These are phyloP conservation scores for Ctena decussata DNA, from an alignment of 2,888 invertebrate genomes.

Conservation along the genomic window DNA sequence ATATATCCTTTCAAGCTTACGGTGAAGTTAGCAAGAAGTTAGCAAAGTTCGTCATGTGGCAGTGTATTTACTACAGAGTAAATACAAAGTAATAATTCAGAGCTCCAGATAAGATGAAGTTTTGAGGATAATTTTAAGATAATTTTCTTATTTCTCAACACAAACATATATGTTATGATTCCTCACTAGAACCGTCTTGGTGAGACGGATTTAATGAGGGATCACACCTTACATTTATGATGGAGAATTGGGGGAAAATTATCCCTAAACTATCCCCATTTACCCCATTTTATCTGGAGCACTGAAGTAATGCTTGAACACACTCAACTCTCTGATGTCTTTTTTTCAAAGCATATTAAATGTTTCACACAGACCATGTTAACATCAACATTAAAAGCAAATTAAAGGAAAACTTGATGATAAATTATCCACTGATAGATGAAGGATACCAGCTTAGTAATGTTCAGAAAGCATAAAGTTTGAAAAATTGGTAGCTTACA, in stretches of 20 bases:
- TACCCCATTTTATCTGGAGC: no score
- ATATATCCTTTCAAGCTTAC: no score
- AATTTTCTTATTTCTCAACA: no score
- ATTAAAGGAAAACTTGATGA: slow-evolving; percentile 52
- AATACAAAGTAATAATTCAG: slow-evolving; percentile 19
- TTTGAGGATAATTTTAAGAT: no score
- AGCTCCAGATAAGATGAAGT: no score
- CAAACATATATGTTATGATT: no score
- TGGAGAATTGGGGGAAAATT: no score
- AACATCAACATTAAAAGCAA: slow-evolving; percentile 57
- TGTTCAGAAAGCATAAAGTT: not conserved
- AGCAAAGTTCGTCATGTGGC: not conserved
- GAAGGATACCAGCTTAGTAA: not conserved
- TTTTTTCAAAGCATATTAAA: slow-evolving; percentile 57
- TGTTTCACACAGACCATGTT: slow-evolving; percentile 47
- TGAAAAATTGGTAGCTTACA: not conserved
- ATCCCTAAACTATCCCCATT: no score
- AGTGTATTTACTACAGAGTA: slow-evolving; percentile 3
- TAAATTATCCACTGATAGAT: slow-evolving; percentile 34
- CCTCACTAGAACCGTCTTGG: no score
- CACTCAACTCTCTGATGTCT: slow-evolving; percentile 30
- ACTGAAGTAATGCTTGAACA: slow-evolving; percentile 48
- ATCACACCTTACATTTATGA: no score
- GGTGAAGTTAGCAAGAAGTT: not conserved
- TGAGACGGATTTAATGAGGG: no score